These are phyloP conservation scores for Melanophora roralis DNA, from an alignment of 2,888 invertebrate genomes.

Conservation along the genomic window DNA sequence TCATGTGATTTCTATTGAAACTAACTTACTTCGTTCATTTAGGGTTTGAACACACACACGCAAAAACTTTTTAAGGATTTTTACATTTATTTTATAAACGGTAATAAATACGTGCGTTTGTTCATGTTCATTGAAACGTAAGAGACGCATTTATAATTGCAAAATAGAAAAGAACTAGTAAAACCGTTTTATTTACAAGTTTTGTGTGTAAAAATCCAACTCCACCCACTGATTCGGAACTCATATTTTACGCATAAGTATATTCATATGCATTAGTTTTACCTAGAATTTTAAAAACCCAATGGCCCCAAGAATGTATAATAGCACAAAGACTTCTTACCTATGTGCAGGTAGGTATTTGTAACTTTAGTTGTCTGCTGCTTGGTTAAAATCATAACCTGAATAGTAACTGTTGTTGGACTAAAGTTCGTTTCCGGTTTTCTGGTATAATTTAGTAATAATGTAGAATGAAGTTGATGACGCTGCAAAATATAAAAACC, in stretches of 20 bases:
- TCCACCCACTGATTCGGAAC: slow-evolving; percentile 23
- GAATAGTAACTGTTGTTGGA: slow-evolving; percentile 26
- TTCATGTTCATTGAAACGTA: slow-evolving; percentile 61
- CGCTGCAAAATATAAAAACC: slow-evolving; percentile 17
- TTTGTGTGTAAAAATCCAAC: neutral
- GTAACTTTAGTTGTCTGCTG: slow-evolving; percentile 39
- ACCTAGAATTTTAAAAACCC: neutral
- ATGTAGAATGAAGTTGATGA: neutral
- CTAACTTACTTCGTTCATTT: neutral
- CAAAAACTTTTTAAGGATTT: too few species aligned
- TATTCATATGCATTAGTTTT: too few species aligned
- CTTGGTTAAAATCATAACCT: slow-evolving; percentile 10
- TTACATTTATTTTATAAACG: too few species aligned
- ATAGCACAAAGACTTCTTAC: too few species aligned
- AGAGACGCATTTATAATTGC: slow-evolving; percentile 52
- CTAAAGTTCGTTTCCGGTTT: slow-evolving; percentile 40
- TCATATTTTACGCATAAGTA: too few species aligned
- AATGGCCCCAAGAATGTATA: too few species aligned
- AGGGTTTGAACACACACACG: too few species aligned
- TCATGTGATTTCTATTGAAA: slow-evolving; percentile 41
- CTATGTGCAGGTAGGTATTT: too few species aligned
- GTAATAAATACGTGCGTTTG: too few species aligned
- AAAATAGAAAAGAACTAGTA: slow-evolving; percentile 13
- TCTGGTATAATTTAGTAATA: neutral
- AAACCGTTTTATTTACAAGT: neutral